These are phyloP conservation scores for Cataglyphis hispanica DNA, from an alignment of 1,140 invertebrate genomes.

Conservation along the genomic window DNA sequence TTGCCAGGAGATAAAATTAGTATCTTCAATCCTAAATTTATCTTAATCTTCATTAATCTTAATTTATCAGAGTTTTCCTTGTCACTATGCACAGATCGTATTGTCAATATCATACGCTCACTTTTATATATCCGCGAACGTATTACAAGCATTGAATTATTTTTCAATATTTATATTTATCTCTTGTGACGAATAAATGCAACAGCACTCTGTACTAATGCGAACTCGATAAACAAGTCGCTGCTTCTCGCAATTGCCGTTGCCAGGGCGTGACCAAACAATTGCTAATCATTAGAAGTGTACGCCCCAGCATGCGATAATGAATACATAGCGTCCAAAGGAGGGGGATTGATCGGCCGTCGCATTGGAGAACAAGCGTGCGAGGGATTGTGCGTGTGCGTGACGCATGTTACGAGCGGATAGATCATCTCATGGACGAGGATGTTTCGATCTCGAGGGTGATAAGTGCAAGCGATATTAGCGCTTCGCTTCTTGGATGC, in stretches of 20 bases:
- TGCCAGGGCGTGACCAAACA: slow-evolving; percentile 79
- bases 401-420: slow-evolving; percentile 41
- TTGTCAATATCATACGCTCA: background rate
- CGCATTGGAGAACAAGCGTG: background rate
- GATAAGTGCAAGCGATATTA: slow-evolving; percentile 45
- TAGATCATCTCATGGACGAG: slow-evolving; percentile 37
- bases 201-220: slow-evolving; percentile 52
- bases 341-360: background rate
- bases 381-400: slow-evolving; percentile 25
- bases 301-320: slow-evolving; percentile 74
- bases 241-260: slow-evolving; percentile 57
- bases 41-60: too few species aligned
- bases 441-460: slow-evolving; percentile 40
- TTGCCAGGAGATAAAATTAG: too few species aligned
- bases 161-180: background rate
- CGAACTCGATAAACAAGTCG: slow-evolving; percentile 18
- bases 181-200: background rate
- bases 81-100: background rate
- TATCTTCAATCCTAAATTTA: too few species aligned
- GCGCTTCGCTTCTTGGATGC: slow-evolving; percentile 18
- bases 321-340: slow-evolving; percentile 74
- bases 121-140: background rate
- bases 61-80: too few species aligned
- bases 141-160: background rate
- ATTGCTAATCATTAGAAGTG: slow-evolving; percentile 76